Evolutionary conservation across 2,888 invertebrate genomes (phyloP).

Genomic region (Desoria tigrina): DNA sequence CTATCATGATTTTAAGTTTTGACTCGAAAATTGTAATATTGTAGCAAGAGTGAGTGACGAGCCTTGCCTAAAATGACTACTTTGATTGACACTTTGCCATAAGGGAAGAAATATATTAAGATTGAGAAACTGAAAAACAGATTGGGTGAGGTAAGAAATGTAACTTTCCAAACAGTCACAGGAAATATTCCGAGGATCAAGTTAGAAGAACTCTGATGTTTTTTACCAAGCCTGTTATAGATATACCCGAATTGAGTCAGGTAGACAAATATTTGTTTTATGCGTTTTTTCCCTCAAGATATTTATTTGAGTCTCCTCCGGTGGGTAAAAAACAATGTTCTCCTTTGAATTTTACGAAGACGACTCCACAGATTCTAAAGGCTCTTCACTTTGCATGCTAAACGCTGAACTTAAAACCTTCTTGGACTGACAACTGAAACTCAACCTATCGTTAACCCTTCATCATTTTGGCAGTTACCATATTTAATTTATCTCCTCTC

Average conservation of each 20-base stretch:
- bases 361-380: no score
- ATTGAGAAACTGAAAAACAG: slow-evolving; percentile 20
- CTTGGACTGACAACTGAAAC: slow-evolving; percentile 13
- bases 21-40: background rate
- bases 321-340: no score
- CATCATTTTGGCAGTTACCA: slow-evolving; percentile 43
- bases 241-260: slow-evolving; percentile 20
- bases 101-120: slow-evolving; percentile 28
- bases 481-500: slow-evolving; percentile 46
- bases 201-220: background rate
- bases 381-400: background rate
- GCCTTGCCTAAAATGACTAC: slow-evolving; percentile 8
- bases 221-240: background rate
- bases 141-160: slow-evolving; percentile 3
- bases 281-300: slow-evolving; percentile 1
- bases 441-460: slow-evolving; percentile 36
- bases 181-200: no score
- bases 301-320: no score
- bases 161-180: no score
- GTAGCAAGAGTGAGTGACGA: slow-evolving; percentile 3
- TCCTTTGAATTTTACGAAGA: no score
- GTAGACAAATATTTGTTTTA: slow-evolving; percentile 36
- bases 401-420: background rate
- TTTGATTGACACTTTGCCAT: slow-evolving; percentile 44
- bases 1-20: no score